Percentiles rank a stretch among this genome's conserved stretches.
These are phyloP conservation scores for Drosophila pandora DNA, from an alignment of 1,140 invertebrate species.

Conservation along the genomic window DNA sequence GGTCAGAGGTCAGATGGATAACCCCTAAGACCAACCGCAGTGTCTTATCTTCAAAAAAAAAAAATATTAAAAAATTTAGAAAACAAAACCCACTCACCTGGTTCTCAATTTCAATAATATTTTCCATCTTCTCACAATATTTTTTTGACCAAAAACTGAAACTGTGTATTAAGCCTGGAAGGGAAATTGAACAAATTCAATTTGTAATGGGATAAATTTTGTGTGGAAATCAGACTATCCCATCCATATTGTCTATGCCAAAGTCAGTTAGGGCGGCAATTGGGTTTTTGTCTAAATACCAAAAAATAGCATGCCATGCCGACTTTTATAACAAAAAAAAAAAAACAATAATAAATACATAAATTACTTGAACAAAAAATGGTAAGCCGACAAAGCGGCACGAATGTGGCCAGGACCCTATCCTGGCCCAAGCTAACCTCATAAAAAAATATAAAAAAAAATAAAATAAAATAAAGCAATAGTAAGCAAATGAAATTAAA, in stretches of 20 bases:
- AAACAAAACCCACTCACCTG: background rate
- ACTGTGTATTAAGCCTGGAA: constrained; percentile 6
- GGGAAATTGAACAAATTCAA: constrained; percentile 28
- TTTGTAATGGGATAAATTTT: constrained; percentile 38
- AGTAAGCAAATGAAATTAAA: constrained; percentile 52
- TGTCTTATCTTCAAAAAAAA: background rate
- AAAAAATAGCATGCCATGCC: constrained; percentile 1
- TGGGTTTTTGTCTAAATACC: constrained; percentile 40
- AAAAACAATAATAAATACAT: constrained; percentile 37
- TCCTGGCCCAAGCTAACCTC: background rate
- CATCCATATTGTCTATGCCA: constrained; percentile 48
- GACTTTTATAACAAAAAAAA: constrained; percentile 48
- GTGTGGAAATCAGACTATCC: background rate
- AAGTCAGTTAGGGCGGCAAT: constrained; percentile 43
- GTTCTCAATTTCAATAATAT: background rate
- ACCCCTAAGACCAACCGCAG: background rate
- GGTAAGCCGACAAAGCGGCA: constrained; percentile 41
- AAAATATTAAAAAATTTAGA: background rate
- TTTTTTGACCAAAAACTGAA: too few species aligned
- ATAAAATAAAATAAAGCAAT: background rate
- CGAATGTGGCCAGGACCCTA: background rate
- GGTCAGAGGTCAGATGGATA: background rate
- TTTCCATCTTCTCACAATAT: background rate
- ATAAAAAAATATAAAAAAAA: background rate
- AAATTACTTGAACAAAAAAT: constrained; percentile 34